A percentile compares a stretch with the other conserved stretches of the same genome.
Evolutionary conservation across 2,888 invertebrate genomes (phyloP).

Genomic region (Dysmachus trigonus): DNA sequence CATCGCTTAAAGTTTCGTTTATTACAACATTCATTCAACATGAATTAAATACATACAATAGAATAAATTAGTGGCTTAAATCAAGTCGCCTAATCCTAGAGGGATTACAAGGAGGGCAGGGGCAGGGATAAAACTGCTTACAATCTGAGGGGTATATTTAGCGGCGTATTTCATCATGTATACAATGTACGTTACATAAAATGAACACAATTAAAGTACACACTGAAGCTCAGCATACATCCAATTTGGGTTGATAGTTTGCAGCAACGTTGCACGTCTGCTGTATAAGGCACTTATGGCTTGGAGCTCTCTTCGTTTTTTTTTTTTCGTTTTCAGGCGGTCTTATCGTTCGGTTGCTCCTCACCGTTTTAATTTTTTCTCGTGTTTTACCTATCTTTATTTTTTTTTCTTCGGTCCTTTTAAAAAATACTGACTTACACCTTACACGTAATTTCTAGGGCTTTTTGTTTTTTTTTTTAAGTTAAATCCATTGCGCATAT

Average conservation of each 20-base stretch:
- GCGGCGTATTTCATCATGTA: not conserved
- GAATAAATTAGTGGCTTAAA: constrained; percentile 12
- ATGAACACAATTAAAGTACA: constrained; percentile 5
- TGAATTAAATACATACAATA: constrained; percentile 7
- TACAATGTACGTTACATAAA: not conserved
- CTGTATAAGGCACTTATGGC: not conserved
- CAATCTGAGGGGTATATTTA: not conserved
- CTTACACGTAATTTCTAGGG: not conserved
- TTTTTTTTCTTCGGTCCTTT: not conserved
- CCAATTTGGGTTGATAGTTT: not conserved
- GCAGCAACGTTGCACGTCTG: not conserved
- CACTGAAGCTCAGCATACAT: not conserved
- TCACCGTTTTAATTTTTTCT: not conserved
- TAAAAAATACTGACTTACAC: not conserved
- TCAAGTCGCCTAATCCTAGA: not conserved
- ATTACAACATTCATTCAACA: constrained; percentile 13
- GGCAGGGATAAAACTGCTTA: constrained; percentile 2
- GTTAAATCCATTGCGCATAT: not conserved
- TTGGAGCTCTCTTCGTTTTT: not conserved
- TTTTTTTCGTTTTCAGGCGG: not conserved
- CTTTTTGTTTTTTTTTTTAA: not conserved
- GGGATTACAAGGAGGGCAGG: not conserved
- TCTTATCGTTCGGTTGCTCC: not conserved
- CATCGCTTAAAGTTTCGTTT: not conserved
- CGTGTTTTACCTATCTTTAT: not conserved